These are phyloP conservation scores for Bombycilla garrulus DNA, from an alignment of 2,113 vertebrate species.

Conservation along the genomic window DNA sequence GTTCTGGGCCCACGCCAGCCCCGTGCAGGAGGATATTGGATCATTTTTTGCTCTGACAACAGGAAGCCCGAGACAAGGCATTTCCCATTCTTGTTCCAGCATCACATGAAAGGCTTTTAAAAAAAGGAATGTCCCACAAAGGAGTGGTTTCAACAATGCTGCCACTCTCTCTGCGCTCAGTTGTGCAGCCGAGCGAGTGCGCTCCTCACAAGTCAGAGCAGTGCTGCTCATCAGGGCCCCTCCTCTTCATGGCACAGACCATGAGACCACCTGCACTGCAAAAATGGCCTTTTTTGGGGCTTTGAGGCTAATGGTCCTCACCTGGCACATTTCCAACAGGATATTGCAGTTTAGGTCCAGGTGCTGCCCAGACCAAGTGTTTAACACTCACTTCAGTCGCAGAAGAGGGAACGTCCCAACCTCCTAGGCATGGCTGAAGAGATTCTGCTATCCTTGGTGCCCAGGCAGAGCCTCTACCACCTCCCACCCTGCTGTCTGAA, in stretches of 20 bases:
- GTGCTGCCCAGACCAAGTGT: neutral
- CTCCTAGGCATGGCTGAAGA: neutral
- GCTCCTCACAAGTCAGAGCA: neutral
- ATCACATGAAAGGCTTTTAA: neutral
- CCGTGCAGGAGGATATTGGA: fast-evolving
- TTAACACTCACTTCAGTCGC: fast-evolving
- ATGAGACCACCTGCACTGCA: neutral
- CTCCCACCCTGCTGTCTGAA: neutral
- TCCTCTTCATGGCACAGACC: neutral
- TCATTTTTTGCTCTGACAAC: neutral
- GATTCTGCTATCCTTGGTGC: neutral
- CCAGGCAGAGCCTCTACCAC: neutral
- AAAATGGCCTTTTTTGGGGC: neutral
- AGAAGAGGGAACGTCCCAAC: neutral
- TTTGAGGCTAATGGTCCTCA: neutral
- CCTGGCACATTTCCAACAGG: neutral
- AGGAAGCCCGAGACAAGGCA: slow-evolving; percentile 27
- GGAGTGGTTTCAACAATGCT: neutral
- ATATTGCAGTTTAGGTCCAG: neutral
- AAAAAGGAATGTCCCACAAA: neutral
- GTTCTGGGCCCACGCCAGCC: neutral
- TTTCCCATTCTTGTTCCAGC: slow-evolving; percentile 34
- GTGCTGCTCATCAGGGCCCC: neutral
- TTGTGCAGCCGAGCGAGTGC: fast-evolving
- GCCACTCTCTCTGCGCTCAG: fast-evolving